Base-by-base conservation (phyloP, 2,888 invertebrate species). In the Himalopsyche anomala region DNA sequence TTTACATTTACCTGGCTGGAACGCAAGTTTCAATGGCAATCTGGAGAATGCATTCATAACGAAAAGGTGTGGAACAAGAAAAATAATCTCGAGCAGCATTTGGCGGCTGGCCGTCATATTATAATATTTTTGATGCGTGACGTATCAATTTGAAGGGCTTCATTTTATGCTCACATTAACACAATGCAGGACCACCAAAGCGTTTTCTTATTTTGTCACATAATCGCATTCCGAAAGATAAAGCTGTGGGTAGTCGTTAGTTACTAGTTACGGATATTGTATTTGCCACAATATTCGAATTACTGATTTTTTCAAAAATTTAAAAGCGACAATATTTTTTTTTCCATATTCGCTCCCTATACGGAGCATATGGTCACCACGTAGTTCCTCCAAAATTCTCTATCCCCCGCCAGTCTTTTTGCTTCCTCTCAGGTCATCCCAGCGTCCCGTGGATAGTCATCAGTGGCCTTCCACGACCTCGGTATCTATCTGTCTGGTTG, bases 101-200 rank as follows among this genome's bases (percentile, higher is more conserved):
- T 74, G 74, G 74, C 74, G 74, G 74, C 74, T 15, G 74, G 36
- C 6, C 74, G 74, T 74, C 74, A 74, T 38, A 36, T 74, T 74
- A 38, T 74, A 36, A 74, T 36, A 74, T 74, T 74, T 38, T 74
- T 74, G 74, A 74, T 38, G 28, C 74, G 74, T 74, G 74, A 74
- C 74, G 28, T 74, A 74, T 74, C 74, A 74, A 74, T 74, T 74
- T 74, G 74, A 36, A 74, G 74, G 74, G 74, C 36, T 74, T 36
- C 74, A 36, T 36, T 74, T 15, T 51, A 51, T 51, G 15, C 15
- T 51, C 12, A 74, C 74, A 9, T 36, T 62, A 28, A 28, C 4
- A 62, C 62, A 62, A 62, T 62, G 62, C 62, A 36, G 74, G 74
- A 74, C 74, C 74, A 74, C 74, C 74, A 36, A 51, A 36, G 74